Evolutionary conservation across 2,797 vertebrate genomes (phyloP).

Genomic region (Miichthys miiuy): DNA sequence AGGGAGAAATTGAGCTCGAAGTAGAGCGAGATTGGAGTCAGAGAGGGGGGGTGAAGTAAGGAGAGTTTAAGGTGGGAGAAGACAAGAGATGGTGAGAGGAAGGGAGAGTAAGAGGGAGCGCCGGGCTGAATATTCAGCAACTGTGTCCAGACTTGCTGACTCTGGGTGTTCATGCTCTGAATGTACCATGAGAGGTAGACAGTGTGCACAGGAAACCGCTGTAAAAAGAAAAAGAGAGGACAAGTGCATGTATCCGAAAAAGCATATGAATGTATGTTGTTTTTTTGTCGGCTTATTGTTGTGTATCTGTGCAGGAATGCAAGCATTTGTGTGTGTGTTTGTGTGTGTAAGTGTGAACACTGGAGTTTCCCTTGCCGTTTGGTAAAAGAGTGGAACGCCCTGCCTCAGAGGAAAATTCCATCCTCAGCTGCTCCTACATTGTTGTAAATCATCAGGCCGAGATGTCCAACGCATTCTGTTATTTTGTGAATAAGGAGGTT

Average conservation of each 20-base stretch:
- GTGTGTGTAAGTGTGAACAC: conserved; percentile 23
- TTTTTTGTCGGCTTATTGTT: conserved; percentile 31
- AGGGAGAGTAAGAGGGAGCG: conserved; percentile 38
- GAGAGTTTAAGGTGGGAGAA: conserved; percentile 66
- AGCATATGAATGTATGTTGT: conserved; percentile 16
- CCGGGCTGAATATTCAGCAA: conserved; percentile 81
- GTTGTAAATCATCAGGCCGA: conserved; percentile 64
- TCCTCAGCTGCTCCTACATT: conserved; percentile 47
- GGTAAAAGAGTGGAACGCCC: conserved; percentile 64
- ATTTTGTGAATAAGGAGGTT: conserved; percentile 29
- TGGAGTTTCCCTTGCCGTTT: conserved; percentile 62
- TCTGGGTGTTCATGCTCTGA: conserved; percentile 79
- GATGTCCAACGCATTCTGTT: conserved; percentile 45
- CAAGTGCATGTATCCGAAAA: conserved; percentile 41
- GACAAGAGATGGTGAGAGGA: conserved; percentile 44
- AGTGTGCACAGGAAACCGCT: conserved; percentile 45
- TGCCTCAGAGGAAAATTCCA: conserved; percentile 76
- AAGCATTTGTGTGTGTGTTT: not conserved
- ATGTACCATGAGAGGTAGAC: conserved; percentile 71
- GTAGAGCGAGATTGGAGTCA: conserved; percentile 14
- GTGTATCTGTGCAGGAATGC: conserved; percentile 51
- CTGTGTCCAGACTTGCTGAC: conserved; percentile 85
- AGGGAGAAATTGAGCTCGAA: conserved; percentile 32
- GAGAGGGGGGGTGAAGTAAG: conserved; percentile 8
- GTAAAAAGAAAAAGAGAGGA: conserved; percentile 25